These are phyloP conservation scores for Psittacus erithacus DNA, from an alignment of 2,113 vertebrate genomes.

Conservation along the genomic window DNA sequence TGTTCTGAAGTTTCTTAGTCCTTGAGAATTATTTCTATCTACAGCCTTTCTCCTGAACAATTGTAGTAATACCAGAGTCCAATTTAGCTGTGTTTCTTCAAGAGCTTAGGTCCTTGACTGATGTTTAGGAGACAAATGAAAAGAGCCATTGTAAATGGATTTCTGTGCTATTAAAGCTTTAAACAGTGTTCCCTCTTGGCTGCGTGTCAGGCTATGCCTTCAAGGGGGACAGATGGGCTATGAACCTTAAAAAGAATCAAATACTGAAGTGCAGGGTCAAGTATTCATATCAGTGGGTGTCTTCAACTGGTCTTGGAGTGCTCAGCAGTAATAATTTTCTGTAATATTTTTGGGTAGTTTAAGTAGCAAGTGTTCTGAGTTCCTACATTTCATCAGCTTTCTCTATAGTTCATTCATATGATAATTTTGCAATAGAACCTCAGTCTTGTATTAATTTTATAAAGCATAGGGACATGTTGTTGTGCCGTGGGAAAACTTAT, in stretches of 20 bases:
- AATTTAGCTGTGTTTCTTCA: background rate
- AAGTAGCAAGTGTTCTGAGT: background rate
- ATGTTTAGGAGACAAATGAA: conserved; percentile 47
- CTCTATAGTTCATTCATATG: background rate
- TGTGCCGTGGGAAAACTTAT: background rate
- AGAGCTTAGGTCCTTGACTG: conserved; percentile 24
- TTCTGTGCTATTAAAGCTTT: conserved; percentile 12
- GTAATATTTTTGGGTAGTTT: background rate
- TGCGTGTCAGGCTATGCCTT: conserved; percentile 7
- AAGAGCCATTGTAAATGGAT: conserved; percentile 13
- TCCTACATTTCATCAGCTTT: background rate
- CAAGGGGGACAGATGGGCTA: background rate
- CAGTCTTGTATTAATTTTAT: background rate
- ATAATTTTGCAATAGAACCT: background rate
- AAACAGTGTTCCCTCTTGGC: conserved; percentile 21
- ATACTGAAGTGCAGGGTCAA: background rate
- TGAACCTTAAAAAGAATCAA: conserved; percentile 21
- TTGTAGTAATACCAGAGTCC: background rate
- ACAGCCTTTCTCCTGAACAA: background rate
- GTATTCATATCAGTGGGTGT: background rate
- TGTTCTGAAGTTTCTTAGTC: background rate
- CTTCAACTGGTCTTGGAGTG: background rate
- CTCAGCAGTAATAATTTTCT: background rate
- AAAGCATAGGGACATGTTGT: background rate
- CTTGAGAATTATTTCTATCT: background rate